Base-by-base conservation (phyloP, 2,888 invertebrate species). In the Ormyrus nitidulus region DNA sequence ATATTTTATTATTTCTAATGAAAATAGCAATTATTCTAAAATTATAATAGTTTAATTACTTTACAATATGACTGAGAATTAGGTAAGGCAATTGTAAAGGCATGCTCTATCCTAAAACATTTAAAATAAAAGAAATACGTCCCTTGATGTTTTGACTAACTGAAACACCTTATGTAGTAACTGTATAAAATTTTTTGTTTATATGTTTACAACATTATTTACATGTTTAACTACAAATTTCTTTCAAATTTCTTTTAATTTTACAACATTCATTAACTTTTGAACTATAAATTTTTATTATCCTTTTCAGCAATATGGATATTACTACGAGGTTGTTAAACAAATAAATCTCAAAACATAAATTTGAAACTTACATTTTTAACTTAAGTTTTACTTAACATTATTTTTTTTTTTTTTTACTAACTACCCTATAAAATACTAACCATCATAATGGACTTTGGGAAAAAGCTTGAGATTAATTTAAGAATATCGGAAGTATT, bases 401-500 rank as follows among this genome's bases (percentile, higher is more conserved):
- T 8, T 68, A 10, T 13, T 53, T 74, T 9, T 51, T 46, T 71
- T 2, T 19, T 34, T 56, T 61, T 71, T 54, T 62, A 6, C 49
- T 73, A 73, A 4, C 49, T 68, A 68, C 19, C 19, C 0, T 19
- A 19, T 19, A 19, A 77, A 5, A 34, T 69, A 69, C 19, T 49
- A 49, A 49, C 46, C 71, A 62, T 54, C 68, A 44, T 44, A 70
- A 49, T 13, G 13, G 6, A 71, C 59, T 59, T 44, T 19, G 70
- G 54, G 65, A 77, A 81, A 77, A 77, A 77, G 80, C 73, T 77
- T 77, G 74, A 81, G 77, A 65, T 69, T 59, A 13, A 58, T 54
- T 70, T 44, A 56, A 46, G 5, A 62, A 49, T 68, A 51, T 58
- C 58, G 69, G 64, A 79, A 74, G 69, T 69, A 44, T 56, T 54